phyloP scores from a whole-genome alignment of 2,113 vertebrate genomes.

The Oreotrochilus melanogaster region DNA sequence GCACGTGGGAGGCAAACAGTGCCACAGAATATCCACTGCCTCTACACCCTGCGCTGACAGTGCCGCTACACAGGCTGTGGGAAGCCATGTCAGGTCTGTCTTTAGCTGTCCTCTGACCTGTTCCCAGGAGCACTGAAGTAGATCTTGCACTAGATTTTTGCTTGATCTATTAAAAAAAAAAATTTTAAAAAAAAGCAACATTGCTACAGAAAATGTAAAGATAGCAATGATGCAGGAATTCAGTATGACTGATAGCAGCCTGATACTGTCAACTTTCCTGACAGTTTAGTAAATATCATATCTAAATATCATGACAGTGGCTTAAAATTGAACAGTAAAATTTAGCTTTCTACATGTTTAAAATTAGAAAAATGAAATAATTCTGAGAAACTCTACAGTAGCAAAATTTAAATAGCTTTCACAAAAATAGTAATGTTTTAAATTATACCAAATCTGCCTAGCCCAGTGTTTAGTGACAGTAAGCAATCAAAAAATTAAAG shows the following conservation, averaged over 20 bases:
- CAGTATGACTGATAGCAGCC: too few relatives aligned
- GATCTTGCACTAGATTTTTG: neutral
- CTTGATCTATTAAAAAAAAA: too few relatives aligned
- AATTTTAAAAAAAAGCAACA: too few relatives aligned
- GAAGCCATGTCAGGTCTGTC: neutral
- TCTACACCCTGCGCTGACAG: rapidly evolving
- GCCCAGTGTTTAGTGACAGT: neutral
- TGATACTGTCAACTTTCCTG: too few relatives aligned
- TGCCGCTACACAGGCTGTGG: neutral
- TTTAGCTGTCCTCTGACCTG: neutral
- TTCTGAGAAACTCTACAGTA: neutral
- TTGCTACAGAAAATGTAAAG: too few relatives aligned
- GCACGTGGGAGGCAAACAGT: neutral
- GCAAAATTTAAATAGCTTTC: neutral
- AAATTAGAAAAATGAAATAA: neutral
- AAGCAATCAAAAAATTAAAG: neutral
- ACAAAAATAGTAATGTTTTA: neutral
- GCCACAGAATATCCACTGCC: too few relatives aligned
- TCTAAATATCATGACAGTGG: neutral
- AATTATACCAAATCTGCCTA: neutral
- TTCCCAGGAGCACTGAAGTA: neutral
- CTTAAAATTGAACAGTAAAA: neutral
- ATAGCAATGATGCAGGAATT: too few relatives aligned
- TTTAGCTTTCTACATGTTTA: neutral
- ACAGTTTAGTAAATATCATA: neutral